Base-by-base conservation (phyloP, 92 coral and sea anemone genomes). In the Epizoanthus fatuus region DNA sequence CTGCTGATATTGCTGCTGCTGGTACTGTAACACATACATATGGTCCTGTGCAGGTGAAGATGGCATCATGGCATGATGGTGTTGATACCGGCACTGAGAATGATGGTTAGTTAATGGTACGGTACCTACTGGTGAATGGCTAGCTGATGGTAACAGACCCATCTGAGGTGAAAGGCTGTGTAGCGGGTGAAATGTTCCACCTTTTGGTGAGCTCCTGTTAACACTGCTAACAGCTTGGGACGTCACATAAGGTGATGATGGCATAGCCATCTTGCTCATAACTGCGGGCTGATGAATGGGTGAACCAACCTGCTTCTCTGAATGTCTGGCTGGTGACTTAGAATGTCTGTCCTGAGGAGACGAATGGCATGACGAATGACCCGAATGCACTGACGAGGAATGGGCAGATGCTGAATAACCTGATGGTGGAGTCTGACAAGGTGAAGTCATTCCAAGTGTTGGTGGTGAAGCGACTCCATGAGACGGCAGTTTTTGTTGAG, bases 1-100 rank as follows among this genome's bases (percentile, higher is more conserved):
- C 44, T 59, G 82, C 55, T 77, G 82, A 19, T 42, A 60, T 14
- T 77, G 82, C 13, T 39, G 52, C 69, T 76, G 81, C 37, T 77
- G 82, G 39, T 44, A 60, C 12, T 77, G 82, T 11, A 77, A 60
- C 70, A 77, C 32, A n/a, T 19, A 56, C 14, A 77, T 20, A 20
- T 77, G 82, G 2, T 77, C 82, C 9, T 60, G 82, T 20, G 70
- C 38, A 10, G 82, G 70, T 2, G 82, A 44, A 3, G 70, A 44
- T 44, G 82, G 54, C n/a, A 77, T 15, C 70, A 77, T 39, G 29
- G 69, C 57, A 42, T 60, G 82, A 44, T 60, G 82, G 17, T 75
- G 75, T 39, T 29, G 29, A 47, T 52, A 60, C 22, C 63, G 82
- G 65, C 19, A 20, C 4, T 68, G 35, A 38, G 82, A 62, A 77